Conservation (phyloP, 2,888 invertebrate genomes). For the Pseudanteris insignis region DNA sequence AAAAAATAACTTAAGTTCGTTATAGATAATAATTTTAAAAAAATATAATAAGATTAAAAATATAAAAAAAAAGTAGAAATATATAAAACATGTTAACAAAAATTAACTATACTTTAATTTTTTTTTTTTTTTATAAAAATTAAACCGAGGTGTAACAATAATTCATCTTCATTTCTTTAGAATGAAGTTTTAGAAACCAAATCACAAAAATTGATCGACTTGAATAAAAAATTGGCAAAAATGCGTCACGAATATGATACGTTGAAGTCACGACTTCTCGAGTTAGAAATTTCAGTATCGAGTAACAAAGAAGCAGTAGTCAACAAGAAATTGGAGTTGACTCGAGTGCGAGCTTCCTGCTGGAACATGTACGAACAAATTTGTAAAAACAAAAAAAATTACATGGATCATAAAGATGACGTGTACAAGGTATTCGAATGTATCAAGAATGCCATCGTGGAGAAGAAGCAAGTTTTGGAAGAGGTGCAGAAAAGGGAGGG, state of each 20-base stretch:
- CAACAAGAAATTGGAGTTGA: conserved; percentile 68
- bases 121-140: no score
- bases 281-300: conserved; percentile 73
- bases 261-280: conserved; percentile 70
- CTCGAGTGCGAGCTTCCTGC: conserved; percentile 64
- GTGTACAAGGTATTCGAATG: conserved; percentile 73
- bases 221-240: conserved; percentile 73
- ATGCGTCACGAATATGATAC: conserved; percentile 72
- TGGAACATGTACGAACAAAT: conserved; percentile 74
- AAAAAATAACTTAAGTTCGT: no score
- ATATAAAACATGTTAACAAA: no score
- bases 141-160: no score
- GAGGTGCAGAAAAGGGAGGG: conserved; percentile 23
- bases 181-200: conserved; percentile 71
- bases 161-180: conserved; percentile 48
- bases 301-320: conserved; percentile 71
- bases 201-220: conserved; percentile 72
- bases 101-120: no score
- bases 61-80: no score
- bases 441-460: conserved; percentile 72
- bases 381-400: conserved; percentile 64
- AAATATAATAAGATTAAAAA: no score
- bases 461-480: conserved; percentile 61
- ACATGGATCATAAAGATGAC: conserved; percentile 65
- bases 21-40: no score